These are phyloP conservation scores for Chymomyza procnemis DNA, from an alignment of 2,888 invertebrate genomes.

Conservation along the genomic window DNA sequence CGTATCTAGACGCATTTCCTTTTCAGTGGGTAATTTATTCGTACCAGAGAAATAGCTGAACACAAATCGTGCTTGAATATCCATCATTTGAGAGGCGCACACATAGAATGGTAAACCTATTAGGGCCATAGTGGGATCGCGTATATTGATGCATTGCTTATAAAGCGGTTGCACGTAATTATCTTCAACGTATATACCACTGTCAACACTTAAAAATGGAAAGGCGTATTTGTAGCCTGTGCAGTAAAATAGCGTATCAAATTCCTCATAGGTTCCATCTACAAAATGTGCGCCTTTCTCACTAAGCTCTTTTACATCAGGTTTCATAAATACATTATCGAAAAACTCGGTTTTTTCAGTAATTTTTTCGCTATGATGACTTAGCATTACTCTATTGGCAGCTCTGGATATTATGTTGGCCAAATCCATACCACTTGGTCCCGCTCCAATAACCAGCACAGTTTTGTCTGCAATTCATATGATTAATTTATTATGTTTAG, in stretches of 20 bases:
- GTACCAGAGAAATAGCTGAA: slow-evolving; percentile 83
- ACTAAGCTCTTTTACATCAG: slow-evolving; percentile 81
- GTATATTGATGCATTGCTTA: slow-evolving; percentile 90
- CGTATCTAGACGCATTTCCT: slow-evolving; percentile 83
- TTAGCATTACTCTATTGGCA: slow-evolving; percentile 83
- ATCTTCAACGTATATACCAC: slow-evolving; percentile 85
- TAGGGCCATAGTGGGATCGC: slow-evolving; percentile 88
- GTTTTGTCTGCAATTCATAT: slow-evolving; percentile 82
- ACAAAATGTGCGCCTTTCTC: slow-evolving; percentile 81
- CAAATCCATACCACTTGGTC: slow-evolving; percentile 91
- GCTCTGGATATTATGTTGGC: slow-evolving; percentile 84
- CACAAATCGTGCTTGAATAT: slow-evolving; percentile 88
- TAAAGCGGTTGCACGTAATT: slow-evolving; percentile 90
- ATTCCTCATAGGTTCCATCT: slow-evolving; percentile 83
- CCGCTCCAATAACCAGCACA: slow-evolving; percentile 91
- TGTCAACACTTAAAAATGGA: slow-evolving; percentile 85
- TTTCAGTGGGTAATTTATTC: slow-evolving; percentile 81
- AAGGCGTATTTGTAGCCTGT: slow-evolving; percentile 89
- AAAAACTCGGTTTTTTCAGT: slow-evolving; percentile 79
- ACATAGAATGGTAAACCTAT: slow-evolving; percentile 88
- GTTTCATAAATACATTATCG: slow-evolving; percentile 83
- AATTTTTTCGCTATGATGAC: slow-evolving; percentile 82
- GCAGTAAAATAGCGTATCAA: slow-evolving; percentile 87
- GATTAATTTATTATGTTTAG: slow-evolving; percentile 88
- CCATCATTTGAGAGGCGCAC: slow-evolving; percentile 91